Conservation (phyloP, 2,113 vertebrate species). For the Xiphophorus couchianus region DNA sequence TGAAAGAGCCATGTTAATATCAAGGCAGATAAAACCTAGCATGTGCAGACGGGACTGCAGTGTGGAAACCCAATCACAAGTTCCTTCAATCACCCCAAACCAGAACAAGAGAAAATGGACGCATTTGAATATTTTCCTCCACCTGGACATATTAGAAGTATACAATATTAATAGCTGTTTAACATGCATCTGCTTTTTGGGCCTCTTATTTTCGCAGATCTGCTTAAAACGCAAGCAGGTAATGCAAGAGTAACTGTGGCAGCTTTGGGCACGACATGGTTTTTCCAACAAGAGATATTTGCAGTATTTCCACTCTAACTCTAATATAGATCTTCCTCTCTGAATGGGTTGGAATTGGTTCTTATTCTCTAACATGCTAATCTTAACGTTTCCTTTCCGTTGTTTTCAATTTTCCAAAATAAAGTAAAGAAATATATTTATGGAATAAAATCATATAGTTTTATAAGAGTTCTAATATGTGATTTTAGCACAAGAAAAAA, state of each 20-base stretch:
- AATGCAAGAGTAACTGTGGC: conserved; percentile 83
- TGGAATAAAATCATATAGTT: too few species aligned
- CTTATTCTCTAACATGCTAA: conserved; percentile 24
- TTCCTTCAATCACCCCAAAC: conserved; percentile 91
- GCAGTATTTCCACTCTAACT: conserved; percentile 51
- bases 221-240: conserved; percentile 78
- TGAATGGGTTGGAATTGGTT: conserved; percentile 20
- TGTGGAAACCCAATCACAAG: conserved; percentile 95
- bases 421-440: not conserved
- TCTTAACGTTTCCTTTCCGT: conserved; percentile 31
- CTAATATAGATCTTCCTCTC: conserved; percentile 51
- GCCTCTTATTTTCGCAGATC: conserved; percentile 73
- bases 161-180: conserved; percentile 89
- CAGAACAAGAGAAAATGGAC: conserved; percentile 83
- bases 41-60: conserved; percentile 85
- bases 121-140: conserved; percentile 88
- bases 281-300: conserved; percentile 78
- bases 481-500: too few species aligned
- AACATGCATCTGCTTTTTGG: conserved; percentile 87
- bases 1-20: conserved; percentile 96
- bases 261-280: conserved; percentile 85
- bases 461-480: too few species aligned
- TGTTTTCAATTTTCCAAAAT: conserved; percentile 25
- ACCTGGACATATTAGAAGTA: conserved; percentile 89
- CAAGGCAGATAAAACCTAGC: conserved; percentile 86